phyloP scores from a whole-genome alignment of 2,113 vertebrate species.

The Proteles cristata region DNA sequence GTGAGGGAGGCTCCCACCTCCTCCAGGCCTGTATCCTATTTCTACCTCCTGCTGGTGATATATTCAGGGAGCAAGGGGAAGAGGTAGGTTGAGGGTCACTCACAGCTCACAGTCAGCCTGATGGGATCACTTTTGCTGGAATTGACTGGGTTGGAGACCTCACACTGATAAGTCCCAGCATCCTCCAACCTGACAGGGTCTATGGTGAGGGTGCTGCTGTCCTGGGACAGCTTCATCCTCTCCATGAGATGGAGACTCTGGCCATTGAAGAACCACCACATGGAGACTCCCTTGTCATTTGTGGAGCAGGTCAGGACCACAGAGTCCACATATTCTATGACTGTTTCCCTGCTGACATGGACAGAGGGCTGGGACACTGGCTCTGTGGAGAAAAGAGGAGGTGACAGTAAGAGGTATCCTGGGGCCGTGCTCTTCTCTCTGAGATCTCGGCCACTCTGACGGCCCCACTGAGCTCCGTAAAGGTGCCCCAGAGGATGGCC shows the following conservation, averaged over 20 bases:
- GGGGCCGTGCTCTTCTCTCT: neutral
- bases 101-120: neutral
- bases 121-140: accelerated
- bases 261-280: neutral
- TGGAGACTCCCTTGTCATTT: neutral
- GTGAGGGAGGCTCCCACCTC: neutral
- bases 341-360: neutral
- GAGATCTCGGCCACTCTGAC: neutral
- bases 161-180: neutral
- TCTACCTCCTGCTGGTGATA: accelerated
- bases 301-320: neutral
- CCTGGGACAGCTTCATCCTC: neutral
- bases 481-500: no score
- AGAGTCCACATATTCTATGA: neutral
- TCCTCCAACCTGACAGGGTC: neutral
- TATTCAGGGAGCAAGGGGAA: neutral
- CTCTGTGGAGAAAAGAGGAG: constrained; percentile 19
- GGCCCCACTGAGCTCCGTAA: neutral
- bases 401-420: neutral
- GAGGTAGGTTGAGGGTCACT: neutral
- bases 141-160: neutral
- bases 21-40: neutral
- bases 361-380: neutral
- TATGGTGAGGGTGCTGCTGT: neutral
- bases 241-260: neutral